phyloP scores from a whole-genome alignment of 1,140 invertebrate species.

The Drosophila dunni region DNA sequence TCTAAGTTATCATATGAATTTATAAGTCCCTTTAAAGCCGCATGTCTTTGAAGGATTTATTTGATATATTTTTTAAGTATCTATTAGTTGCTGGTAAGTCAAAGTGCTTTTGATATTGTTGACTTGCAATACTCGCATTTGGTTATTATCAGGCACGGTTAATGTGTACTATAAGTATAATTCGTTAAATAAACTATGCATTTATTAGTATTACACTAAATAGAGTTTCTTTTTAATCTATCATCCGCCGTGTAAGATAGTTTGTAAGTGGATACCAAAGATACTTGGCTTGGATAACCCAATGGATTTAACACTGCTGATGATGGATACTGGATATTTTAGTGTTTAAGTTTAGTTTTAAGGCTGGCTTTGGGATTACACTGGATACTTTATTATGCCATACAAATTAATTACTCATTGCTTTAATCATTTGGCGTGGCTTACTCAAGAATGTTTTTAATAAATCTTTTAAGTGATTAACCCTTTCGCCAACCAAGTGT shows the following conservation, averaged over 20 bases:
- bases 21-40: conserved; percentile 33
- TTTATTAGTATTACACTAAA: conserved; percentile 43
- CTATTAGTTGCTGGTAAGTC: conserved; percentile 47
- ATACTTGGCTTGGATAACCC: neutral
- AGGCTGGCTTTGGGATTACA: neutral
- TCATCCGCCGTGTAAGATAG: conserved; percentile 32
- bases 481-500: conserved; percentile 4
- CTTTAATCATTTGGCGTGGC: conserved; percentile 34
- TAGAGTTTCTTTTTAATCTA: conserved; percentile 52
- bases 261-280: conserved; percentile 14
- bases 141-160: conserved; percentile 42
- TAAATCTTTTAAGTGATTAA: conserved; percentile 19
- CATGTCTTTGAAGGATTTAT: conserved; percentile 34
- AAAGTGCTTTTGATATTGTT: conserved; percentile 28
- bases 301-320: neutral
- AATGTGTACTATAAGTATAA: conserved; percentile 53
- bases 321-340: neutral
- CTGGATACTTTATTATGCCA: conserved; percentile 9
- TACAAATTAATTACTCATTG: conserved; percentile 14
- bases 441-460: conserved; percentile 16
- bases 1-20: conserved; percentile 40
- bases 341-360: neutral
- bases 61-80: conserved; percentile 27
- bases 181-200: conserved; percentile 64
- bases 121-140: conserved; percentile 41